Evolutionary conservation across 2,888 invertebrate species (phyloP).

Genomic region (Bimastos eiseni): DNA sequence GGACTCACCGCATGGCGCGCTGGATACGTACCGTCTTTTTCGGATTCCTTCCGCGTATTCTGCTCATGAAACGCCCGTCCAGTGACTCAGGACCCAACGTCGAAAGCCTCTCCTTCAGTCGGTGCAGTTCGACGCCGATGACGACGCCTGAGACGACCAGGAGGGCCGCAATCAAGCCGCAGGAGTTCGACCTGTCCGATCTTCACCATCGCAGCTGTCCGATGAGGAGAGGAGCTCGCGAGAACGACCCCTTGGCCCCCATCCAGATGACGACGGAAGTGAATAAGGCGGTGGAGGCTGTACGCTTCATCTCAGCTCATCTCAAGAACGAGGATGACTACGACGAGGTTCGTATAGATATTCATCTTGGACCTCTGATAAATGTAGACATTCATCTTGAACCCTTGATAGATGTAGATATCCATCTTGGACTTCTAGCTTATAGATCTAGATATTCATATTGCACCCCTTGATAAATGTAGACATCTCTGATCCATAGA

Average conservation of each 20-base stretch:
- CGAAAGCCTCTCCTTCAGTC: constrained; percentile 13
- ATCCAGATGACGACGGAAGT: constrained; percentile 76
- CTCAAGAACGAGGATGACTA: constrained; percentile 95
- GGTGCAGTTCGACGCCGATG: constrained; percentile 18
- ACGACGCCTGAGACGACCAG: constrained; percentile 22
- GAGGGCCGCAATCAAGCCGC: constrained; percentile 33
- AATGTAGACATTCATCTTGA: too few relatives aligned
- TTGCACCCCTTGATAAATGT: too few relatives aligned
- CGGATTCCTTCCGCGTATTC: constrained; percentile 85
- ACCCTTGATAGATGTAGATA: too few relatives aligned
- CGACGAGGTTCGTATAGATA: constrained; percentile 76
- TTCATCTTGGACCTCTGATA: too few relatives aligned
- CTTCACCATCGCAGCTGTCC: constrained; percentile 92
- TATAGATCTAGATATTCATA: too few relatives aligned
- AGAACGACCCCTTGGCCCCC: constrained; percentile 70
- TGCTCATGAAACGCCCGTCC: constrained; percentile 89
- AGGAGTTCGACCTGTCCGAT: constrained; percentile 60
- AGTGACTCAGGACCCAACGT: neutral
- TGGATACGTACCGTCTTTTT: constrained; percentile 94
- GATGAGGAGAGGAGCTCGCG: constrained; percentile 64
- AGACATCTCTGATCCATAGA: too few relatives aligned
- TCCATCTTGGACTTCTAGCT: too few relatives aligned
- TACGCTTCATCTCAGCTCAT: constrained; percentile 97
- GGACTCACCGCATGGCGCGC: constrained; percentile 96
- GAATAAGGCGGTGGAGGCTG: constrained; percentile 84